These are phyloP conservation scores for Phrynosoma platyrhinos DNA, from an alignment of 2,113 vertebrate genomes.

Conservation along the genomic window DNA sequence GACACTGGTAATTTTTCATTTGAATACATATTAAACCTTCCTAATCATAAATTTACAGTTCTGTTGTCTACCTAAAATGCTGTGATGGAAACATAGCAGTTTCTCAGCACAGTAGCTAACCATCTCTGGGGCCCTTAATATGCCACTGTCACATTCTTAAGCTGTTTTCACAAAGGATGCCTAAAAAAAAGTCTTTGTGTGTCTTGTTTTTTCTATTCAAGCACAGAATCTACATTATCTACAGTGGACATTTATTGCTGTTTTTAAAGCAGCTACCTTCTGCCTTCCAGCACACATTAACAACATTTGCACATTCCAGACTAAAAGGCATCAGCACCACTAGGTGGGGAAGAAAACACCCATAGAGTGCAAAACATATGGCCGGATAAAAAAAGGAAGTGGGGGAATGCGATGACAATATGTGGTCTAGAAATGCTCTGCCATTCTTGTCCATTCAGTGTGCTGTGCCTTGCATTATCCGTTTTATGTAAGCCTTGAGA, in stretches of 20 bases:
- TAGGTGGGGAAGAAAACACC: not conserved
- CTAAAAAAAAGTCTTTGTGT: not conserved
- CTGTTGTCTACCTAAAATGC: not conserved
- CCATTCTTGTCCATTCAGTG: constrained; percentile 35
- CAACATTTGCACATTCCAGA: constrained; percentile 20
- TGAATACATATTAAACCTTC: too few species aligned
- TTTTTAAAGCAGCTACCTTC: not conserved
- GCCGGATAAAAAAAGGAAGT: constrained; percentile 38
- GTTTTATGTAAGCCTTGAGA: not conserved
- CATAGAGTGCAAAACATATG: constrained; percentile 61
- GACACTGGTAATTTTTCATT: too few species aligned
- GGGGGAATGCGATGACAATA: constrained; percentile 44
- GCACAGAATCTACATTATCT: not conserved
- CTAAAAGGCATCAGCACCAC: constrained; percentile 6
- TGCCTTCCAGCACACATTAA: not conserved
- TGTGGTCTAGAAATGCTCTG: constrained; percentile 45
- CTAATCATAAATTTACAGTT: constrained; percentile 35
- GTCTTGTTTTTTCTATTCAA: not conserved
- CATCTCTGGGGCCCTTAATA: constrained; percentile 41
- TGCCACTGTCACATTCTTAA: constrained; percentile 58
- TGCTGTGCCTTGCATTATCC: not conserved
- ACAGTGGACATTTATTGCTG: not conserved
- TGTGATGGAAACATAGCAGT: constrained; percentile 47
- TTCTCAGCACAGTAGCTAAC: constrained; percentile 43
- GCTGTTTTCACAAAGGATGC: constrained; percentile 32